Percentiles rank a stretch among this genome's conserved stretches.
Evolutionary conservation across 2,797 vertebrate genomes (phyloP).

Genomic region (Menidia menidia): DNA sequence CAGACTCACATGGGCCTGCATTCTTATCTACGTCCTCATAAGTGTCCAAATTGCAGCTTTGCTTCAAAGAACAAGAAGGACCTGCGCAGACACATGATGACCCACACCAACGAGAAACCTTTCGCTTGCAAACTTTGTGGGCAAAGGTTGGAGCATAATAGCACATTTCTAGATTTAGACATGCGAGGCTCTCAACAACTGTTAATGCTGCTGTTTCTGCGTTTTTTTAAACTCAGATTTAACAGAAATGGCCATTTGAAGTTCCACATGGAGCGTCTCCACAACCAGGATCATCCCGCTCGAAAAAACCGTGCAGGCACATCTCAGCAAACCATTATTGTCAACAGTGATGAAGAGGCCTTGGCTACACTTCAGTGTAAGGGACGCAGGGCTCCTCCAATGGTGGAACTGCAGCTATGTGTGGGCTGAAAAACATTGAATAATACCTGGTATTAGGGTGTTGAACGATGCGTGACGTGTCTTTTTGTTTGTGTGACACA

Average conservation of each 20-base stretch:
- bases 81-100: conserved; percentile 93
- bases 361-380: conserved; percentile 93
- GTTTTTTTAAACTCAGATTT: conserved; percentile 84
- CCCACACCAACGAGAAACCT: conserved; percentile 98
- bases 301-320: conserved; percentile 64
- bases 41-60: conserved; percentile 95
- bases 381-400: conserved; percentile 27
- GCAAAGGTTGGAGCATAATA: conserved; percentile 86
- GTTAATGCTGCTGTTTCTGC: neutral
- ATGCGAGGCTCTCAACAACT: neutral
- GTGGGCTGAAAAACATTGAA: neutral
- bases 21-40: conserved; percentile 93
- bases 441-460: neutral
- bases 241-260: conserved; percentile 97
- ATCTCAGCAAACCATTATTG: conserved; percentile 90
- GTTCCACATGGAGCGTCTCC: conserved; percentile 96
- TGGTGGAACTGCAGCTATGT: neutral
- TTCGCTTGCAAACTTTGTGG: conserved; percentile 93
- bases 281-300: conserved; percentile 84
- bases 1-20: conserved; percentile 94
- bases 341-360: conserved; percentile 92
- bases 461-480: neutral
- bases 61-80: conserved; percentile 99
- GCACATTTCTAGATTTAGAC: neutral
- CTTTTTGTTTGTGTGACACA: conserved; percentile 46